Evolutionary conservation across 2,797 vertebrate genomes (phyloP), one percentile per base, ranked within the genome.

Genomic region (Diglossa cyanea): DNA sequence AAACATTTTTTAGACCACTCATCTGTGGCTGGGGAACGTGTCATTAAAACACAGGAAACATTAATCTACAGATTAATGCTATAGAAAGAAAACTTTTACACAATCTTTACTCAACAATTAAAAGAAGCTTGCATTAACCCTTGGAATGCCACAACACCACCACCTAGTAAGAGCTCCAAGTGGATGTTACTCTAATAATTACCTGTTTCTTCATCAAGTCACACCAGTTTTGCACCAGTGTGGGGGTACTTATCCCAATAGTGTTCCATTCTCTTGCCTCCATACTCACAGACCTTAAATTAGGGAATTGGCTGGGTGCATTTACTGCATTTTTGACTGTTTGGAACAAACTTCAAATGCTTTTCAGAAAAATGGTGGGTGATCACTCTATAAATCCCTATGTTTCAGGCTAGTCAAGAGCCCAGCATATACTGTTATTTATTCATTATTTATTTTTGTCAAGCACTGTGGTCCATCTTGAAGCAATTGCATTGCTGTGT

Each of bases 381-480:
- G 75, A 88, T 66, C 55, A 78, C 55, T 65, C 62, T 15, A 37
- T 79, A 95, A 94, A 85, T 50, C 61, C 55, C 60, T 19, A 5
- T 5, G 15, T 88, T 53, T 83, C 58, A 76, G 61, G 35, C n/a
- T 47, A 81, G 71, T 91, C 39, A 57, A 74, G 23, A 90, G 40
- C 78, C 58, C 48, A 87, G 74, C 15, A 1, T 28, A 93, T 33
- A 74, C 37, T 79, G 51, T 39, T 90, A 79, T 83, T 95, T 91
- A 92, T 84, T 89, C 75, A 67, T 84, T 94, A 86, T 83, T 93
- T 94, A 92, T 95, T 97, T 96, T 90, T 92, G 90, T 90, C 97
- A 88, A 90, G 79, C 91, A 90, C 96, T 97, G 97, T 98, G 97
- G 98, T 97, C 97, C 97, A 97, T 97, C 97, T 97, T 98, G 97